Base-by-base conservation (phyloP, 2,113 vertebrate species). In the Rhineura floridana region DNA sequence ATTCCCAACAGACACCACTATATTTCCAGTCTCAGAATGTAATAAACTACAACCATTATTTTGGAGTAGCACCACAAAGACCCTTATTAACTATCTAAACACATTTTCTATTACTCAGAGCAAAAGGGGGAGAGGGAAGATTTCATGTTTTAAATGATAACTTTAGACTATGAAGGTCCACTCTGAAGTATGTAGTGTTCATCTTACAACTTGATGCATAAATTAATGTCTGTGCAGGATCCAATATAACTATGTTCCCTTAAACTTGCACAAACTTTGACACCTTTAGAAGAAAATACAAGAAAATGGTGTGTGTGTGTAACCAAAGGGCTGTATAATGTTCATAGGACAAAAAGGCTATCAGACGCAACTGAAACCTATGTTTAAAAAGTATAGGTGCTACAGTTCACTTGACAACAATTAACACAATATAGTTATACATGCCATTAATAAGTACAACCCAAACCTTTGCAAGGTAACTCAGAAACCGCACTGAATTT, bases 41-140 rank as follows among this genome's bases (percentile, higher is more conserved):
- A 94, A 82, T 91, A 92, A 88, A 91, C 92, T 39, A 3, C 70
- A 92, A 81, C 78, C 89, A 87, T 82, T 91, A 63, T 90, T 91
- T 76, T 73, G 89, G 12, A 78, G 87, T n/a, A 95, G 75, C 77
- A 91, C 81, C 83, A 90, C 91, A 95, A 95, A 94, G 52, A 91
- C 59, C 62, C 52, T 70, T 11, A 93, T 83, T 93, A 95, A 91
- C 78, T 91, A 89, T 93, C 59, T 76, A 92, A 94, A 90, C 87
- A 87, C 52, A 77, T 91, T 89, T 89, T 88, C 77, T 85, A 83
- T 73, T 86, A 44, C 78, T 80, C 78, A 84, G 67, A 79, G 90
- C 85, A n/a, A n/a, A n/a, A n/a, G n/a, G n/a, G 77, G 55, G 93
- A 63, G 92, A 82, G 80, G 69, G 84, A 89, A 85, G 0, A 2